These are phyloP conservation scores for Lophotriccus pileatus DNA, from an alignment of 2,797 vertebrate species.

Conservation along the genomic window DNA sequence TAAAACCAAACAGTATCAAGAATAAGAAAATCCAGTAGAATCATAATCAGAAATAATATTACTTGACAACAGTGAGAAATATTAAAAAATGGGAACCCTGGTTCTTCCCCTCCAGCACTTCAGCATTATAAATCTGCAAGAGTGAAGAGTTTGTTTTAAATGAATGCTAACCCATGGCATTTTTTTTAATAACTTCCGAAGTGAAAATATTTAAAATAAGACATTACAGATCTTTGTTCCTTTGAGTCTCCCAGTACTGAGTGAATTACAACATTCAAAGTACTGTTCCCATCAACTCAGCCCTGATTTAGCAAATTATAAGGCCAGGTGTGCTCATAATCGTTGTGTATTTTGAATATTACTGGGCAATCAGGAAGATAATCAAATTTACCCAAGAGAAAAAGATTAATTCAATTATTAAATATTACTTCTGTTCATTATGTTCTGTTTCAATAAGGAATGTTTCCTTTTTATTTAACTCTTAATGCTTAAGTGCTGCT, in stretches of 20 bases:
- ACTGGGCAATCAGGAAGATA: background rate
- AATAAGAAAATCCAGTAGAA: background rate
- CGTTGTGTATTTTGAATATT: slow-evolving; percentile 3
- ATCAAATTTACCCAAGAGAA: background rate
- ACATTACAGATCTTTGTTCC: background rate
- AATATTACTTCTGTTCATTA: background rate
- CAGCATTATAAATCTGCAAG: background rate
- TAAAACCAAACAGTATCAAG: background rate
- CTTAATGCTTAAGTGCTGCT: background rate
- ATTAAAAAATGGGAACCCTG: rapidly evolving
- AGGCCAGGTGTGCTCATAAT: background rate
- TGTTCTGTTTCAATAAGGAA: background rate
- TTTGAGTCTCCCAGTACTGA: background rate
- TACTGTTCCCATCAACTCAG: background rate
- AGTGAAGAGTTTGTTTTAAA: background rate
- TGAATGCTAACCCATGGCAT: background rate
- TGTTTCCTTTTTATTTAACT: background rate
- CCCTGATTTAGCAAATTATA: slow-evolving; percentile 1
- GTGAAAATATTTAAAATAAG: slow-evolving; percentile 7
- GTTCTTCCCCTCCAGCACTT: background rate
- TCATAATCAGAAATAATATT: background rate
- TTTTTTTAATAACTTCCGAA: background rate
- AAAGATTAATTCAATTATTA: slow-evolving; percentile 1
- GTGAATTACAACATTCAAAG: background rate
- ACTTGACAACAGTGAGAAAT: background rate